Evolutionary conservation across 2,113 vertebrate genomes (phyloP).

Genomic region (Sardina pilchardus): DNA sequence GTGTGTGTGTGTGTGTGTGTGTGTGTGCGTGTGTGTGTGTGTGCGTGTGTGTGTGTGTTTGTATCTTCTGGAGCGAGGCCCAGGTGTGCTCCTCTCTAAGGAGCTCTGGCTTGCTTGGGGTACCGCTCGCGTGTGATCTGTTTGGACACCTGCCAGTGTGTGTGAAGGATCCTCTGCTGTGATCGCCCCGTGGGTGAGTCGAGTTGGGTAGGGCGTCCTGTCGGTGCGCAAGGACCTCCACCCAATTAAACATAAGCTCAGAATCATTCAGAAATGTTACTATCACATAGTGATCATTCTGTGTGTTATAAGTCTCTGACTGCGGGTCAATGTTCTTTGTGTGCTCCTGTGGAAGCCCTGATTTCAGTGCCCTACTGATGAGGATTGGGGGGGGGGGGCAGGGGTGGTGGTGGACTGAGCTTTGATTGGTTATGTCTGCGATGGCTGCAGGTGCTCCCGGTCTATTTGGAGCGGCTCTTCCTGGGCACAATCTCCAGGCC

Average conservation of each 20-base stretch:
- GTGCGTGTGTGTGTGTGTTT: not conserved
- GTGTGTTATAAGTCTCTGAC: not conserved
- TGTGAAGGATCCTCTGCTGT: conserved; percentile 40
- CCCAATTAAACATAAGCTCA: not conserved
- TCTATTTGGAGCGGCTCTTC: conserved; percentile 32
- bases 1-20: not conserved
- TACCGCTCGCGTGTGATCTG: conserved; percentile 37
- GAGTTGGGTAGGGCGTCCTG: conserved; percentile 1
- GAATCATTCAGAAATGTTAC: not conserved
- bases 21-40: not conserved
- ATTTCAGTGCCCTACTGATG: not conserved
- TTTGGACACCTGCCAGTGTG: conserved; percentile 57
- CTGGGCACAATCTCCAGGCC: not conserved
- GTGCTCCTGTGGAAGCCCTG: not conserved
- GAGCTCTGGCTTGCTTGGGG: conserved; percentile 20
- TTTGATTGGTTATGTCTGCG: conserved; percentile 41
- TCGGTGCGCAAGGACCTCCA: conserved; percentile 9
- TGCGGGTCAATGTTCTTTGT: not conserved
- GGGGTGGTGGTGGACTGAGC: not conserved
- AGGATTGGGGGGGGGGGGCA: not conserved
- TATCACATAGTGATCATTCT: not conserved
- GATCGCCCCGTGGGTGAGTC: not conserved
- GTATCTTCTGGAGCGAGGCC: conserved; percentile 47
- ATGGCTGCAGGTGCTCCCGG: conserved; percentile 36
- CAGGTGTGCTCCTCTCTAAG: conserved; percentile 50